These are phyloP conservation scores for Herminia tarsipennalis DNA, from an alignment of 2,888 invertebrate genomes.

Conservation along the genomic window DNA sequence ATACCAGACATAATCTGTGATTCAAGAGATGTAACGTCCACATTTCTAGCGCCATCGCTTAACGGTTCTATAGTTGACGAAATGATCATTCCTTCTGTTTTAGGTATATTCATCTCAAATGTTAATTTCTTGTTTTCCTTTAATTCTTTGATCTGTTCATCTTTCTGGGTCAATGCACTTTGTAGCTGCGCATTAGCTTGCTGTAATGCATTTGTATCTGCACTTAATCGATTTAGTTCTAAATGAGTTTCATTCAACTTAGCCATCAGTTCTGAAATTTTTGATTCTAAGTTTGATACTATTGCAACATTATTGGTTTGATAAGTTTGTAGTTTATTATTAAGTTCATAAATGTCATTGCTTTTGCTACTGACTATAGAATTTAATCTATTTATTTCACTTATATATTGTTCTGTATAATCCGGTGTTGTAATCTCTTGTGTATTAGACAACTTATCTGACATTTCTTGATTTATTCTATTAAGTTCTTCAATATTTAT, in stretches of 20 bases:
- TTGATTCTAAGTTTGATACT: conserved; percentile 56
- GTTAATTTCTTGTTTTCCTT: conserved; percentile 68
- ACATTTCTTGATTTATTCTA: conserved; percentile 63
- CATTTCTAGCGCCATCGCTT: conserved; percentile 52
- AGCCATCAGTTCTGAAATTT: conserved; percentile 67
- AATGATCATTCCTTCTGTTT: conserved; percentile 81
- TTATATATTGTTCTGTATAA: conserved; percentile 80
- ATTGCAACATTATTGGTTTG: conserved; percentile 55
- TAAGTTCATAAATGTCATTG: conserved; percentile 71
- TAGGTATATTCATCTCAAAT: conserved; percentile 81
- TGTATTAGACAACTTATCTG: conserved; percentile 51
- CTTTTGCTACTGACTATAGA: conserved; percentile 80
- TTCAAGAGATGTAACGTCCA: conserved; percentile 66
- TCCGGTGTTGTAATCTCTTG: conserved; percentile 57
- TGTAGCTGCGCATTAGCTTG: conserved; percentile 59
- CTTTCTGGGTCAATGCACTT: conserved; percentile 57
- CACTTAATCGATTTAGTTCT: conserved; percentile 49
- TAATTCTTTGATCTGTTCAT: conserved; percentile 68
- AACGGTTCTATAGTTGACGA: conserved; percentile 77
- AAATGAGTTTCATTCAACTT: conserved; percentile 48
- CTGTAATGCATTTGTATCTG: conserved; percentile 54
- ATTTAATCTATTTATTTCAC: conserved; percentile 85
- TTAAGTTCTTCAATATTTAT: conserved; percentile 66
- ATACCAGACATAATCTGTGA: conserved; percentile 73
- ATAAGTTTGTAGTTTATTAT: conserved; percentile 56